Evolutionary conservation across 2,888 invertebrate species (phyloP).

Genomic region (Chironomus riparius): DNA sequence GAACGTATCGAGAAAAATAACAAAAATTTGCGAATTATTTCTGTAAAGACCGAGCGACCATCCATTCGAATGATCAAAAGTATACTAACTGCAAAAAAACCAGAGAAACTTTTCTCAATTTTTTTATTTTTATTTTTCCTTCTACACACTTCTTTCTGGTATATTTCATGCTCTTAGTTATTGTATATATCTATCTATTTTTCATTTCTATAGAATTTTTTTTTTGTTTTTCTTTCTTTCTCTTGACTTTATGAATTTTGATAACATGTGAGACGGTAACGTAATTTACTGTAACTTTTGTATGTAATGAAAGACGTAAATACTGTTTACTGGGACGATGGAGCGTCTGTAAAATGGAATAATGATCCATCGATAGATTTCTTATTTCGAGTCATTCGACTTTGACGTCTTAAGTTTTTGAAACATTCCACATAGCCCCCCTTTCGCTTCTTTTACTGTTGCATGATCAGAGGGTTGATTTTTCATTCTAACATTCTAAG

Average conservation of each 20-base stretch:
- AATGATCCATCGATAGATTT: too few species aligned
- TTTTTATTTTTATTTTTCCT: constrained; percentile 2
- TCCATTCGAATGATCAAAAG: constrained; percentile 18
- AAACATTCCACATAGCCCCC: too few species aligned
- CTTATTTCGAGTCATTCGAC: too few species aligned
- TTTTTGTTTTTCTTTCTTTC: not conserved
- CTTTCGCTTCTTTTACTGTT: too few species aligned
- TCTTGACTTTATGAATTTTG: not conserved
- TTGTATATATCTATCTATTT: not conserved
- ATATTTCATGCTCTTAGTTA: not conserved
- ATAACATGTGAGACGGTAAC: not conserved
- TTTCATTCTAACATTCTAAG: too few species aligned
- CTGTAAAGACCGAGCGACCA: not conserved
- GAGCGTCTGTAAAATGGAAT: too few species aligned
- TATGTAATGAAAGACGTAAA: too few species aligned
- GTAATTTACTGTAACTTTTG: not conserved
- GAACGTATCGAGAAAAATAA: not conserved
- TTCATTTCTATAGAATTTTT: not conserved
- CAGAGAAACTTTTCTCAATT: not conserved
- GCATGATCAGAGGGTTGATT: too few species aligned
- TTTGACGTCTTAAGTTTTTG: too few species aligned
- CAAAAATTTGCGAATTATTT: not conserved
- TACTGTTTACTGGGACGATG: too few species aligned
- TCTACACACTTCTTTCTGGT: not conserved
- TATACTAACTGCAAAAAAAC: constrained; percentile 14